Percentiles rank a stretch among this genome's conserved stretches.
Evolutionary conservation across 1,140 invertebrate genomes (phyloP).

Genomic region (Aplysia californica): DNA sequence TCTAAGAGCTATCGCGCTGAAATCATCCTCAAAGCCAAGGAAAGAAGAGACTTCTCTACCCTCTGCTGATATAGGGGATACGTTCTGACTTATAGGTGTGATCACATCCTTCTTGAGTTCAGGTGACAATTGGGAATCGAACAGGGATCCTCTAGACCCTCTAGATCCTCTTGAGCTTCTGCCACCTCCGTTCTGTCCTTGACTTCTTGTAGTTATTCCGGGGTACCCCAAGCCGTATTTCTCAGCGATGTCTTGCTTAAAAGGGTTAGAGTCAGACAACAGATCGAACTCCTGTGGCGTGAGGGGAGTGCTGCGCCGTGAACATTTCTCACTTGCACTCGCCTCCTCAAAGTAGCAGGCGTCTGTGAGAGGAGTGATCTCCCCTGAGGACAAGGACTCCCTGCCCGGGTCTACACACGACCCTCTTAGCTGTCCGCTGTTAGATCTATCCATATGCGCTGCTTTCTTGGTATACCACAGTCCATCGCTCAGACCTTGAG

Average conservation of each 20-base stretch:
- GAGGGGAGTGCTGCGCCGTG: background rate
- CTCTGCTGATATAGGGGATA: no score
- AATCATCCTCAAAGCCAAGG: no score
- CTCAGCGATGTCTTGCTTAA: conserved; percentile 27
- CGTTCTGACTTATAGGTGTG: no score
- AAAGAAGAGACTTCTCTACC: no score
- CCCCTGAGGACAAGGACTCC: background rate
- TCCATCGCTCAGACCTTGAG: no score
- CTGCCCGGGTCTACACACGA: background rate
- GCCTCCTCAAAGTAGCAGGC: no score
- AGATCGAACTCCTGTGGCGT: conserved; percentile 24
- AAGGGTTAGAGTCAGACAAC: conserved; percentile 19
- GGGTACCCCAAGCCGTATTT: conserved; percentile 23
- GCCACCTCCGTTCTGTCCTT: background rate
- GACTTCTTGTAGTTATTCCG: conserved; percentile 7
- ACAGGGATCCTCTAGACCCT: background rate
- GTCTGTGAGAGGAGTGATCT: no score
- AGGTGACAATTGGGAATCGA: no score
- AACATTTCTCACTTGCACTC: background rate
- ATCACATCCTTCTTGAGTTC: no score
- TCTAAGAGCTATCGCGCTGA: background rate
- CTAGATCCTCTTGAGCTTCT: background rate
- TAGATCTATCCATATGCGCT: background rate
- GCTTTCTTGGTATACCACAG: no score
- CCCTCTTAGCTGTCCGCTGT: background rate